Base-by-base conservation (phyloP, 1,140 invertebrate species). In the Panulirus ornatus region DNA sequence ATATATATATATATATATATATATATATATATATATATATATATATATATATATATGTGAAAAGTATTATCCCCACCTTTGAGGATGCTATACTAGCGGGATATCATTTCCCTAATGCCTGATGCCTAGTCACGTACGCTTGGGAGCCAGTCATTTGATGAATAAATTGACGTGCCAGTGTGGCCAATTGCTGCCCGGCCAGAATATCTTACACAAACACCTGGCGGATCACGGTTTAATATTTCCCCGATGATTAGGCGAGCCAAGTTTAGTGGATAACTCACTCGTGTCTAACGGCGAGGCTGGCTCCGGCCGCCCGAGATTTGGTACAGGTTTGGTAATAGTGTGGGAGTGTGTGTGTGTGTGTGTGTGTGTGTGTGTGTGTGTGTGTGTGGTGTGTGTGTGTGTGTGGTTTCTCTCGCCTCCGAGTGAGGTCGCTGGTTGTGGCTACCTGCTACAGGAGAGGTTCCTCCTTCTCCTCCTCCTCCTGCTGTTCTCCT, bases 201-300 rank as follows among this genome's bases (percentile, higher is more conserved):
- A 16, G 81, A 84, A 84, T 84, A 84, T 71, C 81, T 84, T 84
- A 84, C 81, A 84, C 81, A 84, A 84, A 84, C 81, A 84, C 81
- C 63, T 40, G 58, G 81, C 40, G 63, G 58, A 84, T 84, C 70
- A 84, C 70, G 81, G 81, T 40, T n/a, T 30, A 27, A 84, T 84
- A 84, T 70, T 84, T 84, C 58, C 42, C 81, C 63, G 58, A 27
- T 66, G 81, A 71, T 71, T 71, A 71, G 63, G 40, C 81, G 58
- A 71, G 81, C 58, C 34, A 19, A n/a, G 47, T 81, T 81, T 81
- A 81, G 78, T 81, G 78, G 78, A 36, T 81, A 81, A 58, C 54
- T 81, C 78, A 42, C 42, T 44, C 14, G n/a, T 71, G 81, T 75
- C 16, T 75, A 36, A 75, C 36, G 71, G 14, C 34, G 36, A 22